These are phyloP conservation scores for Frankliniella intonsa DNA, from an alignment of 2,888 invertebrate species.

Conservation along the genomic window DNA sequence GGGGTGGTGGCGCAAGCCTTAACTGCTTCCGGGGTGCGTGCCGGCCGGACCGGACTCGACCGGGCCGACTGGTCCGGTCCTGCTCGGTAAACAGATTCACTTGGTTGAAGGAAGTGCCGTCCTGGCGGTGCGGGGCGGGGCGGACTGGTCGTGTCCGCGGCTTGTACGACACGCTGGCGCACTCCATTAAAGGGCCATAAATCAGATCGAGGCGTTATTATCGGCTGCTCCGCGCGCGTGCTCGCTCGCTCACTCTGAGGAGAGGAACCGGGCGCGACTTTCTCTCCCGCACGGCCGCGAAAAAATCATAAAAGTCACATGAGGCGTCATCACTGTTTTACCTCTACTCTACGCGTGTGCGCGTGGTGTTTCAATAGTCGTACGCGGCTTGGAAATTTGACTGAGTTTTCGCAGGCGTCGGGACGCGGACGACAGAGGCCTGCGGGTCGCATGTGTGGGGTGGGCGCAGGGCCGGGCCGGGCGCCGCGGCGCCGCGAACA, in stretches of 20 bases:
- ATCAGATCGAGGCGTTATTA: not conserved
- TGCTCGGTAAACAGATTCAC: conserved; percentile 1
- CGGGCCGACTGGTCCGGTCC: not conserved
- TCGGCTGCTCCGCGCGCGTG: not conserved
- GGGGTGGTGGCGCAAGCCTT: not conserved
- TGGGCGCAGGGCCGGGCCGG: too few relatives aligned
- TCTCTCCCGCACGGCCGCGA: too few relatives aligned
- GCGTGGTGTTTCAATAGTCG: too few relatives aligned
- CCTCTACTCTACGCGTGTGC: too few relatives aligned
- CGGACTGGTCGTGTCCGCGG: not conserved
- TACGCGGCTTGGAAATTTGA: too few relatives aligned
- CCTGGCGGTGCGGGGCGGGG: not conserved
- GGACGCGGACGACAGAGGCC: not conserved
- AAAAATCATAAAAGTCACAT: too few relatives aligned
- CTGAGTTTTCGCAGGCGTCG: too few relatives aligned
- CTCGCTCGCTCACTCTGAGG: too few relatives aligned
- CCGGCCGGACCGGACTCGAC: not conserved
- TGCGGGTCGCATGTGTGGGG: too few relatives aligned
- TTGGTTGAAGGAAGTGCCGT: not conserved
- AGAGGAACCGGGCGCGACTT: too few relatives aligned
- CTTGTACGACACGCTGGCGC: not conserved
- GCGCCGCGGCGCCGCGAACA: too few relatives aligned
- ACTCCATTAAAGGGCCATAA: conserved; percentile 18
- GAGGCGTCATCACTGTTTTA: too few relatives aligned
- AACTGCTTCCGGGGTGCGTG: not conserved